Evolutionary conservation across 1,140 invertebrate species (phyloP), one percentile per base, ranked within the genome.

Genomic region (Dinoponera quadriceps): DNA sequence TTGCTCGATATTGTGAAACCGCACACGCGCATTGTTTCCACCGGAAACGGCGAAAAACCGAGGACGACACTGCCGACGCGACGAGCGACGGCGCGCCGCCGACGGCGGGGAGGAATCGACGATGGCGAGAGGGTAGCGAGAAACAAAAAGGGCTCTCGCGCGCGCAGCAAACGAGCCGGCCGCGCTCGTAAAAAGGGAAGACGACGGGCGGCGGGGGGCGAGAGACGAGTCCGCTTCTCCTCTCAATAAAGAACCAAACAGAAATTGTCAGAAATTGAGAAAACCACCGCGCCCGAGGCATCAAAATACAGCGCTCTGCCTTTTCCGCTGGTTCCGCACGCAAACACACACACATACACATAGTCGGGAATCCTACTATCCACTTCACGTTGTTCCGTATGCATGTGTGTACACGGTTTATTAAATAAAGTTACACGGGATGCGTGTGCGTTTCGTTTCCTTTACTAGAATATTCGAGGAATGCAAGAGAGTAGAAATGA

Each of bases 1-100:
- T 74, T 75, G 71, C 78, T 80, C 84, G 71, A 85, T 81, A 85
- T 68, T 66, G 55, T 83, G 84, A 75, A 83, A 83, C 84, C 84
- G 78, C 62, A 14, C 62, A 9, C 55, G 63, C 51, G 80, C 74
- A 77, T 77, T 87, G 71, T 87, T 83, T 83, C 80, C 71, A 49
- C 13, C 14, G 65, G 33, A 54, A 82, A 25, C 72, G 82, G 20
- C 29, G 68, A 75, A 65, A 77, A 63, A 77, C 62, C 68, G 69
- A 62, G 81, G 57, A 68, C 38, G 27, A 13, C 38, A 48, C 54
- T 57, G 38, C 9, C 38, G n/a, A n/a, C n/a, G 60, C 44, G 81
- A 73, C 62, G 73, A 83, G 65, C 27, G 54, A 13, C 18, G 49
- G 9, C 38, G 11, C 38, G 38, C 0, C 38, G 38, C 0, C 38